Base-by-base conservation (phyloP, 2,797 vertebrate species). In the Enteromius viviparus region DNA sequence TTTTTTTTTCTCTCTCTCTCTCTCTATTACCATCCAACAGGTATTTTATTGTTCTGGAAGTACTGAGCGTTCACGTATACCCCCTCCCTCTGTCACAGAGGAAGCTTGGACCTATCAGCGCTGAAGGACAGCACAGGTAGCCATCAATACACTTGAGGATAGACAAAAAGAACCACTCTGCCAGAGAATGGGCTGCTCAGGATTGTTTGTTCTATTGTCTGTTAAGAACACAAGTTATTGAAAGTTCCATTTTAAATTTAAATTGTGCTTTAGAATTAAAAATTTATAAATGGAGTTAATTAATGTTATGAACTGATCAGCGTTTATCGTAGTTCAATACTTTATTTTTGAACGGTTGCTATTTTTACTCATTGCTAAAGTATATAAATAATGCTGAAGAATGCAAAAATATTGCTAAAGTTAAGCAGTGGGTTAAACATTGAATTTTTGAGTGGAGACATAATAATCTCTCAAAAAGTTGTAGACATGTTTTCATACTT, bases 21-120 rank as follows among this genome's bases (percentile, higher is more conserved):
- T 23, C 84, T 69, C 49, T 79, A 87, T 90, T 86, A 90, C 89
- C 85, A 1, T 75, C 64, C 84, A 87, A 93, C 91, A 93, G 91
- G 88, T 93, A 82, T 87, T 88, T 90, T 93, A 92, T 94, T 94
- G 94, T 95, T 93, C 91, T 90, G 91, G 83, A 88, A 92, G 91
- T 91, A 91, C 91, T 88, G 87, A 93, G 89, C 88, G 89, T 87
- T 88, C 69, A 89, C 80, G 87, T 88, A 85, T 85, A 89, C 87
- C 90, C 93, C 92, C 94, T 93, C 92, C 93, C 92, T 92, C 90
- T 84, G 66, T 6, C 88, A 89, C 77, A 78, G 53, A 77, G 87
- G 47, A 42, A 81, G 87, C 87, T 65, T 11, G 66, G 88, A 82
- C 91, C 91, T 89, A 90, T 94, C 90, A 86, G 86, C 86, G 76